Evolutionary conservation across 2,888 invertebrate species (phyloP), one percentile per base, ranked within the genome.

Genomic region (Camponotus fellah): DNA sequence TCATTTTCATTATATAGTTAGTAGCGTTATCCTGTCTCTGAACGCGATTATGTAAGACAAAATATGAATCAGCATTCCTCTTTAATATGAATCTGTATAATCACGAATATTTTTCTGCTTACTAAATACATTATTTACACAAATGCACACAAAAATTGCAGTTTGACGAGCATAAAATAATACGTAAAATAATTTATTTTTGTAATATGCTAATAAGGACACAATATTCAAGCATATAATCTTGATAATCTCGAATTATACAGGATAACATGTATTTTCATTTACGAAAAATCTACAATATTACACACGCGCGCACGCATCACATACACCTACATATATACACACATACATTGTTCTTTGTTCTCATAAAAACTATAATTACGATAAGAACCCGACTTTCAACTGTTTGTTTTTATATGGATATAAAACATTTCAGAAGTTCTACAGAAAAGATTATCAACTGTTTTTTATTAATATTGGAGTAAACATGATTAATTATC

Each of bases 61-160:
- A 72, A 84, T 80, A 85, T 66, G 46, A 69, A 79, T 17, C 49
- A 62, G 12, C 14, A 12, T 46, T 71, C 49, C 2, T 79, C 26
- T 14, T 85, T 75, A 84, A 66, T 26, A 66, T 17, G 12, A 77
- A 58, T 64, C 66, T 34, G 9, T 64, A 62, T 74, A 80, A 62
- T 84, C 58, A 2, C 34, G 12, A 69, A 46, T 49, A 80, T 79
- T 58, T 10, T 60, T 17, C 46, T 32, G 32, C 46, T 71, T 89
- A 71, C 75, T 65, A 56, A 80, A 82, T 87, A 86, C 82, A 84
- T 86, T 91, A 92, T 92, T 92, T 93, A 92, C 92, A 92, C 89
- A 92, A 91, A 92, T 93, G 92, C 92, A 91, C 90, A 91, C 90
- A 87, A 89, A 91, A 91, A 90, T 90, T 89, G 89, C 87, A 88